These are phyloP conservation scores for Tolypeutes matacus DNA, from an alignment of 2,797 vertebrate genomes.

Conservation along the genomic window DNA sequence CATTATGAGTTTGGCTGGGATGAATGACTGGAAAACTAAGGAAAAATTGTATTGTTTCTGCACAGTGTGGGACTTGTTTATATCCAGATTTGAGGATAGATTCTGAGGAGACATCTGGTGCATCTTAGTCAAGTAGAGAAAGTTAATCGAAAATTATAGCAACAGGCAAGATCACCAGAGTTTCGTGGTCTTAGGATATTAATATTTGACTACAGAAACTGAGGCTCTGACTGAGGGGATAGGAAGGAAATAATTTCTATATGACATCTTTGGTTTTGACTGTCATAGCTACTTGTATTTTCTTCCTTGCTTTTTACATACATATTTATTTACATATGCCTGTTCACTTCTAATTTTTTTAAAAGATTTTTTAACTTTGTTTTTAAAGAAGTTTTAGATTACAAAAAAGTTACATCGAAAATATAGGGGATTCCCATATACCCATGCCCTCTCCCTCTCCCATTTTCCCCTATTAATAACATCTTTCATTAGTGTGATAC, in stretches of 20 bases:
- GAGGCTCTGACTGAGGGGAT: background rate
- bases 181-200: background rate
- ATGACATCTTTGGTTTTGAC: background rate
- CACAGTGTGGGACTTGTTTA: background rate
- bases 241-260: background rate
- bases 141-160: background rate
- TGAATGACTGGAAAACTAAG: background rate
- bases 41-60: background rate
- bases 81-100: background rate
- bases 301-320: background rate
- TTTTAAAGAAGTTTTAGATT: too few relatives aligned
- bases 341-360: background rate
- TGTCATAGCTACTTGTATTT: background rate
- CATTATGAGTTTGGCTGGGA: background rate
- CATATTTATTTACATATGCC: background rate
- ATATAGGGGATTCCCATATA: too few relatives aligned
- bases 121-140: background rate
- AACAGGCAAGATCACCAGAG: background rate
- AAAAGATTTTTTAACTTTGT: too few relatives aligned
- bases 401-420: too few relatives aligned
- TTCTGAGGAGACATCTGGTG: background rate
- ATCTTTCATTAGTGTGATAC: too few relatives aligned
- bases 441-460: too few relatives aligned
- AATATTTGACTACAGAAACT: background rate
- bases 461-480: too few relatives aligned